Base-by-base conservation (phyloP, 1,140 invertebrate species). In the Anoplophora glabripennis region DNA sequence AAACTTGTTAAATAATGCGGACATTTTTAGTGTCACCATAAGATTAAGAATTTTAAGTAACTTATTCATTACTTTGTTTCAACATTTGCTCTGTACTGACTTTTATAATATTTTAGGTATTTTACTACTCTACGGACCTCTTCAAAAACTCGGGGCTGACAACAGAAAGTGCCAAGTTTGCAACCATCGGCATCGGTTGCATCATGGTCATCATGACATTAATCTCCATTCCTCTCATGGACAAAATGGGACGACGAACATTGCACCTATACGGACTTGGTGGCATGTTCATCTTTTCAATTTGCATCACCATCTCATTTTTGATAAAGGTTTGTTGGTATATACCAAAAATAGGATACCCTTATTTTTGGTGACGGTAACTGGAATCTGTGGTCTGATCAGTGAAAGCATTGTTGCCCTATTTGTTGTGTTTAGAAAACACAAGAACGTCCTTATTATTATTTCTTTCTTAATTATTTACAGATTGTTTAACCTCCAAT, bases 171-270 rank as follows among this genome's bases (percentile, higher is more conserved):
- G 89, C 90, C 57, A 92, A 92, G 78, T 92, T 91, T 72, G 93
- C 95, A 28, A 98, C 94, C 21, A 96, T 98, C 77, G 96, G 94
- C 60, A 97, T 99, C 64, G 96, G 96, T 51, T 86, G 88, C 45
- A 95, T 99, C 68, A 99, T 99, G 90, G 95, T 99, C 18, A 80
- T 87, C 46, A 96, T 96, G 91, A 99, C 96, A 3, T 78, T 99
- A 54, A 88, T 98, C 40, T 96, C 96, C 44, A 90, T 99, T 72
- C 94, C 94, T 3, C 79, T 99, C 49, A 99, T 98, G 90, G 94
- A 97, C 78, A 82, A 93, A 74, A 93, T 92, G 41, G 96, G 96
- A 46, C 81, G 96, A 48, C 82, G 95, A 62, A 96, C 93, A 1
- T 82, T 98, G n/a, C 94, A 97, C 72, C 84, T 99, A 10, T 93